Evolutionary conservation across 2,888 invertebrate species (phyloP).

Genomic region (Sthenelais limicola): DNA sequence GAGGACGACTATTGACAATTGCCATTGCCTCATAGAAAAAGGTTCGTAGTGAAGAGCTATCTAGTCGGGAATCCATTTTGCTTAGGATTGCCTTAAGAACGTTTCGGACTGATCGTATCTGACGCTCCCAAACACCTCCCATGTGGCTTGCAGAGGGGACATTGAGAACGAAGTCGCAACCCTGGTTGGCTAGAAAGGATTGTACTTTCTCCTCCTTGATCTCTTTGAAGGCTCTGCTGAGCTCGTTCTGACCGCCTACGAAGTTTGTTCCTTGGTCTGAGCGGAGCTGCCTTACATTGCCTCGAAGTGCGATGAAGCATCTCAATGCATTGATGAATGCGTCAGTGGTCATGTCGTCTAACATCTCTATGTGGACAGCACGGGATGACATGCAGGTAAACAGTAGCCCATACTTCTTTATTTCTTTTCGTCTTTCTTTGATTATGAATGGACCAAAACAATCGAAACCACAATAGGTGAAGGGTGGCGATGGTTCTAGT

Average conservation of each 20-base stretch:
- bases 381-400: slow-evolving; percentile 42
- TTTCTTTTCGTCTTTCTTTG: slow-evolving; percentile 54
- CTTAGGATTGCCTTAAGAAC: slow-evolving; percentile 47
- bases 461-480: slow-evolving; percentile 54
- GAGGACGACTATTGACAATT: slow-evolving; percentile 50
- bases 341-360: slow-evolving; percentile 26
- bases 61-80: slow-evolving; percentile 34
- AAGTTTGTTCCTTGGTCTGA: slow-evolving; percentile 39
- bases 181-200: not conserved
- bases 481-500: slow-evolving; percentile 51
- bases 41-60: slow-evolving; percentile 49
- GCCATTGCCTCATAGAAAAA: slow-evolving; percentile 50
- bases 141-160: slow-evolving; percentile 55
- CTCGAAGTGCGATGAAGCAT: slow-evolving; percentile 2
- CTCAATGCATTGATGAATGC: slow-evolving; percentile 21
- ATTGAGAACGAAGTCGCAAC: slow-evolving; percentile 48
- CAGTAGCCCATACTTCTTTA: slow-evolving; percentile 55
- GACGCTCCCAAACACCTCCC: slow-evolving; percentile 57
- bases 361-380: slow-evolving; percentile 28
- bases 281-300: not conserved
- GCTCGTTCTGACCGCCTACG: slow-evolving; percentile 41
- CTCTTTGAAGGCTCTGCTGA: slow-evolving; percentile 30
- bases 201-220: slow-evolving; percentile 32
- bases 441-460: slow-evolving; percentile 57
- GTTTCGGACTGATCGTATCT: slow-evolving; percentile 52